Base-by-base conservation (phyloP, 2,888 invertebrate species). In the Chymomyza fuscimana region DNA sequence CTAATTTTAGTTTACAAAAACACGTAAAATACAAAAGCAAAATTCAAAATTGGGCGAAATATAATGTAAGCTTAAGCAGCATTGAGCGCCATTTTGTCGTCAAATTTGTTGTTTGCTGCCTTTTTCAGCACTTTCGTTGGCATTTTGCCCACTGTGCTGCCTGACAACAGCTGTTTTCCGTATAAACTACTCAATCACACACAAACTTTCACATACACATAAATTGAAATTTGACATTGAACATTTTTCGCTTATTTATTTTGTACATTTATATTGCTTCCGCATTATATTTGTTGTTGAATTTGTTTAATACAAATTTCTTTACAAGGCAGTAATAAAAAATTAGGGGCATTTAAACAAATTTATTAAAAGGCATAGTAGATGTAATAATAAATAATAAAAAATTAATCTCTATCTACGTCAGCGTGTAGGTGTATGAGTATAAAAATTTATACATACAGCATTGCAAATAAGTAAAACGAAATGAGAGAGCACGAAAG, bases 81-180 rank as follows among this genome's bases (percentile, higher is more conserved):
- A 32, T 25, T 25, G 25, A 32, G 32, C 32, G 5, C 9, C 32
- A 32, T 32, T 32, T 32, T 32, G 32, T 32, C 32, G 4, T 12
- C 12, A 46, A 12, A 46, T 46, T 36, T 22, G 59, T 36, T 6
- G 56, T 16, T 15, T 5, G 5, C 9, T 15, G 4, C 25, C 36
- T 60, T 36, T 10, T 1, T 5, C 19, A 36, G 12, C 16, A 67
- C 70, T 72, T 68, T 67, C 71, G 65, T 71, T 84, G 83, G 83
- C 83, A 69, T 5, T 16, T 54, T 87, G 87, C 83, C 83, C 87
- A 84, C 86, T 87, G 83, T 84, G 83, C 78, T 86, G 87, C 73
- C 52, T 52, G 63, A 22, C 29, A 68, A 67, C 25, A n/a, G 56
- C n/a, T 61, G 51, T 52, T 75, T 80, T 68, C 76, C 79, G 81